Conservation (phyloP, 2,113 vertebrate genomes). For the Rhadina sibilatrix region DNA sequence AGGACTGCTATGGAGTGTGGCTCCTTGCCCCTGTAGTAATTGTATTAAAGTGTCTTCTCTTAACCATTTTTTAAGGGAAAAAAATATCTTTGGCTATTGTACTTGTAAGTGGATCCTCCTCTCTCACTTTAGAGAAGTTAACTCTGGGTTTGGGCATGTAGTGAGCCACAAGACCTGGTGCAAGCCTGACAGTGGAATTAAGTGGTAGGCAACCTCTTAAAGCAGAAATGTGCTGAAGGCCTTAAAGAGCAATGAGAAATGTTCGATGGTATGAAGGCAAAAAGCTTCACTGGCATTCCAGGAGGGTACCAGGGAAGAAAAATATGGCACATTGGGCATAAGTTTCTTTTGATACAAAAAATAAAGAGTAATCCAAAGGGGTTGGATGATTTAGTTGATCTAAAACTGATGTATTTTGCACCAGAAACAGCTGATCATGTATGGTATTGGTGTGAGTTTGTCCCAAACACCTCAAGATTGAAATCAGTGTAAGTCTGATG, state of each 20-base stretch:
- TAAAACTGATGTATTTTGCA: background rate
- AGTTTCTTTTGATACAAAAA: background rate
- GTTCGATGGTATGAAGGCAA: background rate
- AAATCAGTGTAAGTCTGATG: background rate
- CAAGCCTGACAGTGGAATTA: background rate
- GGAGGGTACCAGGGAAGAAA: background rate
- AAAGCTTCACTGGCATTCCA: background rate
- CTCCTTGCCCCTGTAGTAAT: background rate
- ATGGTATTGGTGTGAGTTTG: background rate
- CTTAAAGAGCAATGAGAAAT: background rate
- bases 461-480: background rate
- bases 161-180: accelerated
- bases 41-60: background rate
- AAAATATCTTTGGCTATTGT: background rate
- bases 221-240: background rate
- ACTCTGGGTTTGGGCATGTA: background rate
- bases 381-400: background rate
- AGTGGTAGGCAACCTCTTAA: background rate
- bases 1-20: background rate
- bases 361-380: background rate
- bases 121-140: background rate
- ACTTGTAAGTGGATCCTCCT: background rate
- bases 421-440: background rate
- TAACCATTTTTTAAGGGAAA: background rate
- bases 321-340: background rate